phyloP scores from a whole-genome alignment of 2,113 vertebrate genomes.

The Mesoclemmys tuberculata region DNA sequence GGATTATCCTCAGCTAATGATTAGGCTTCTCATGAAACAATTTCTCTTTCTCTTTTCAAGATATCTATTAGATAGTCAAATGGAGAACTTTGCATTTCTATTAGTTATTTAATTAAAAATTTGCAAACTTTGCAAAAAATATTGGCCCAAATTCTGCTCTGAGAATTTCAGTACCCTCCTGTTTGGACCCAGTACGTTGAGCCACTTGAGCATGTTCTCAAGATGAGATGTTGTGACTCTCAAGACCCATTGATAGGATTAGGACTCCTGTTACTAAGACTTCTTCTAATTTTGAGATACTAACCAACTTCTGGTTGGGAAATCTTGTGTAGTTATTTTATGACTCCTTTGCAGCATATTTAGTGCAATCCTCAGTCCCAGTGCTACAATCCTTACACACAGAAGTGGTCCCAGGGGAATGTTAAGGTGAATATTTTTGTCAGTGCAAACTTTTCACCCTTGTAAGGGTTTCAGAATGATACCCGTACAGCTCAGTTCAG shows the following conservation, averaged over 20 bases:
- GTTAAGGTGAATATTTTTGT: neutral
- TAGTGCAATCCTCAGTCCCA: neutral
- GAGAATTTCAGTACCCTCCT: neutral
- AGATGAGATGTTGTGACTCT: neutral
- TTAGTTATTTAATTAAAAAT: neutral
- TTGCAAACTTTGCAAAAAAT: neutral
- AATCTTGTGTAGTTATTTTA: neutral
- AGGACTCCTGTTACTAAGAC: neutral
- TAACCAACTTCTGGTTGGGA: neutral
- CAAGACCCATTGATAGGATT: neutral
- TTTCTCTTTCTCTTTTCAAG: neutral
- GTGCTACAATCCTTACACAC: neutral
- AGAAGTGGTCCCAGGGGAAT: neutral
- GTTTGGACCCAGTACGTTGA: neutral
- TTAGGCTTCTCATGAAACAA: neutral
- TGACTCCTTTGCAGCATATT: neutral
- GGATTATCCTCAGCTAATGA: neutral
- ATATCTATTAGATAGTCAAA: neutral
- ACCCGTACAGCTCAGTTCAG: neutral
- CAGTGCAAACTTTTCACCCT: neutral
- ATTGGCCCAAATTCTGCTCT: neutral
- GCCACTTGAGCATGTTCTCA: neutral
- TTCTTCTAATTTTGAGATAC: neutral
- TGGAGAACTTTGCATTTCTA: neutral
- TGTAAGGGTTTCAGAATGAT: neutral